A percentile compares a stretch with the other conserved stretches of the same genome.
Conservation (phyloP, 1,140 invertebrate species). For the Vanessa tameamea region DNA sequence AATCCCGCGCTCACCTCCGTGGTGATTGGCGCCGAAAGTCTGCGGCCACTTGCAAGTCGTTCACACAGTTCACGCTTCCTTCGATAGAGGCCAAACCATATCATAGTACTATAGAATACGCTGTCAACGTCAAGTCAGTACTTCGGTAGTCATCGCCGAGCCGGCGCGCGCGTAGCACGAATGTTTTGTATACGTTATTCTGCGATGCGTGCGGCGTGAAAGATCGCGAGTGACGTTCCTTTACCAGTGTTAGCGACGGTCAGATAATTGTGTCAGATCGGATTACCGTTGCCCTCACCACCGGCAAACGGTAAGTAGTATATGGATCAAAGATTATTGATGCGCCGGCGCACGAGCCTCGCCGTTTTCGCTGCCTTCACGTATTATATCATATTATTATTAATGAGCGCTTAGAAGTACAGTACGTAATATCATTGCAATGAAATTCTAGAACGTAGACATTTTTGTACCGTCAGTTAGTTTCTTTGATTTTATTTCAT, state of each 20-base stretch:
- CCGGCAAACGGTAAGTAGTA: conserved; percentile 15
- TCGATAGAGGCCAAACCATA: too few relatives aligned
- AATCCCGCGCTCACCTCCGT: too few relatives aligned
- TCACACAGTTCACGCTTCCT: too few relatives aligned
- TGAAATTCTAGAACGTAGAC: background rate
- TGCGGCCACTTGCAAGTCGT: too few relatives aligned
- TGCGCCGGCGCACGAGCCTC: conserved; percentile 8
- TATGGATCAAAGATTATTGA: conserved; percentile 14
- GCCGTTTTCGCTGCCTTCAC: conserved; percentile 10
- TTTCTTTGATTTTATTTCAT: background rate
- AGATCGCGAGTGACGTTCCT: conserved; percentile 11
- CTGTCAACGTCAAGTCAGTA: background rate
- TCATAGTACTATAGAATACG: background rate
- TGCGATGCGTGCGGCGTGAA: background rate
- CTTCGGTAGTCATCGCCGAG: background rate
- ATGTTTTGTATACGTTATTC: background rate
- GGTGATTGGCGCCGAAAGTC: too few relatives aligned
- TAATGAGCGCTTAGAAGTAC: conserved; percentile 1
- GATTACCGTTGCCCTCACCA: conserved; percentile 15
- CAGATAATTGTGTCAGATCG: conserved; percentile 17
- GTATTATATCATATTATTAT: conserved; percentile 10
- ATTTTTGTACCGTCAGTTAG: background rate
- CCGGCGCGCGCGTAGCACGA: conserved; percentile 1
- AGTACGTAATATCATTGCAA: conserved; percentile 3
- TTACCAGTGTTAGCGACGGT: conserved; percentile 4